Evolutionary conservation across 2,888 invertebrate genomes (phyloP), one percentile per base, ranked within the genome.

Genomic region (Yponomeuta sedellus): DNA sequence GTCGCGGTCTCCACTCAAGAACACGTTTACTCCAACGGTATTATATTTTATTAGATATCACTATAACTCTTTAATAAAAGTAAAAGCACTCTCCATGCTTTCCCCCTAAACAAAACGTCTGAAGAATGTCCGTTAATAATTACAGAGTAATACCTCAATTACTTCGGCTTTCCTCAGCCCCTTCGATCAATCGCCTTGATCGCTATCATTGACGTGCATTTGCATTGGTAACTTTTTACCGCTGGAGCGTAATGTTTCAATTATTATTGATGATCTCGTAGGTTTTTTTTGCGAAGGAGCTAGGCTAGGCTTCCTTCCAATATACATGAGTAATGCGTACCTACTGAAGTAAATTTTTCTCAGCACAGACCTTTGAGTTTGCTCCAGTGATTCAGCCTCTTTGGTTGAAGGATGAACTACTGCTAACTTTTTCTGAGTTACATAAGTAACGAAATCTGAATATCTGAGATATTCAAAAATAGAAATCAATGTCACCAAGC

Each of bases 121-220:
- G 25, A 40, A 11, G 39, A 62, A 62, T 62, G 81, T 78, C 85
- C 81, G 83, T 86, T 86, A 84, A 80, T 83, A 85, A 86, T 85
- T 85, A 77, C 75, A 69, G 72, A 70, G 72, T 72, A 77, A 77
- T 71, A 71, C 69, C 64, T 68, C 66, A 44, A 67, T 67, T 66
- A 65, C 40, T n/a, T n/a, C 19, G 34, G 57, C 66, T 68, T 66
- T 68, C 66, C 66, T 66, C 63, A 19, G 61, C 64, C 62, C 65
- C 58, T 44, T 62, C 62, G 63, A 66, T 67, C 58, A 64, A 66
- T 68, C 64, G 66, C n/a, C 22, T 16, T 25, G 40, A 66, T 65
- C 65, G 66, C 66, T 68, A 52, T 52, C 44, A 52, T 52, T 52
- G 64, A 58, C 11, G 22, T 22, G n/a, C 58, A 52, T 52, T 52